Evolutionary conservation across 2,113 vertebrate genomes (phyloP), one percentile per base, ranked within the genome.

Genomic region (Carollia perspicillata): DNA sequence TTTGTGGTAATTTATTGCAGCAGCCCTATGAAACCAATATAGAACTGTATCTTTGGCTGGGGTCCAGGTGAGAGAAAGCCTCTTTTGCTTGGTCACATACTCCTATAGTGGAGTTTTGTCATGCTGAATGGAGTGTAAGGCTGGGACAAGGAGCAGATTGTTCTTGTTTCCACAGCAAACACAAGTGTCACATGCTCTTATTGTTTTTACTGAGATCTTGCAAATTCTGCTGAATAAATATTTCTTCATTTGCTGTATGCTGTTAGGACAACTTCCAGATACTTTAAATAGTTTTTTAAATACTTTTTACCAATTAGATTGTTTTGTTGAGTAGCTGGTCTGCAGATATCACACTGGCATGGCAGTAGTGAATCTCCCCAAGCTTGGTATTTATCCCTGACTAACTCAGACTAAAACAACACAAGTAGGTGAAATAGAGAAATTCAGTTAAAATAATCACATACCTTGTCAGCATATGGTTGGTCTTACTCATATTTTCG

Each of bases 41-140:
- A 72, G 16, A 33, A 12, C 13, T n/a, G 7, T 1, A 49, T 35
- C 37, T 6, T 33, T 44, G 37, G 12, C 22, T 75, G 37, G 53
- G 9, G 89, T 5, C 2, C 13, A 6, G 2, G 4, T 8, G 6
- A 74, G 14, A 86, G 30, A 10, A 92, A 78, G 22, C 3, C 3
- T 37, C 8, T 16, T 40, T 53, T 68, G 44, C 33, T 84, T 26
- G 28, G 16, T 33, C n/a, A 30, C 17, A 22, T 5, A 9, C 1
- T 33, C 9, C 40, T 33, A 5, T 0, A 79, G 3, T 23, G 53
- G 10, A 72, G 33, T 35, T 81, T 14, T 44, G 2, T 88, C 12
- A 79, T 17, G 17, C 40, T 51, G 53, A 44, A 13, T 9, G 3
- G 1, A 37, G 14, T 3, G 8, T 5, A 9, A 0, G 3, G 7